phyloP scores from a whole-genome alignment of 53 echinoderm and acorn worm species.

The Temnopleurus reevesii region DNA sequence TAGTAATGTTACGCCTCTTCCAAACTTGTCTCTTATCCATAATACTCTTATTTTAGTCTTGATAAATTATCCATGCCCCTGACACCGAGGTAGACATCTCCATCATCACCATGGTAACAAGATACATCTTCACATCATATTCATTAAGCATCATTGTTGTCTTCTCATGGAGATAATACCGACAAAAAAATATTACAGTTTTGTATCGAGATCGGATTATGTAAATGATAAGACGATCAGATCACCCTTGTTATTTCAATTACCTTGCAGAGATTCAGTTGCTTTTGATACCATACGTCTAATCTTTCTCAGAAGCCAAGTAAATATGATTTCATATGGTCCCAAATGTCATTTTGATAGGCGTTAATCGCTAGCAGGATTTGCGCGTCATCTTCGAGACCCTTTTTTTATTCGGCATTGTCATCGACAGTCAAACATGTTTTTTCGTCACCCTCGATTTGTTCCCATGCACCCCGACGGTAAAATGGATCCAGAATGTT shows the following conservation, averaged over 20 bases:
- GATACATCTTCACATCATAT: neutral
- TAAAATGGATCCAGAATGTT: conserved; percentile 20
- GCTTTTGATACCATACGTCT: no score
- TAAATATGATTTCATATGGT: no score
- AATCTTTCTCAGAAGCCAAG: no score
- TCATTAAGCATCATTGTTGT: no score
- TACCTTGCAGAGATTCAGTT: no score
- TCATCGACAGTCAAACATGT: neutral
- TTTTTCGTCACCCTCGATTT: neutral
- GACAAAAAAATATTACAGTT: no score
- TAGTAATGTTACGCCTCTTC: neutral
- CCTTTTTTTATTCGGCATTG: neutral
- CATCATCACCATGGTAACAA: neutral
- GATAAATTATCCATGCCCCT: neutral
- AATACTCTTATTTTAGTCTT: neutral
- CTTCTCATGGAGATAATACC: no score
- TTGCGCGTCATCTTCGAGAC: neutral
- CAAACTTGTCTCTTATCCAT: neutral
- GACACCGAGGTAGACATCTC: neutral
- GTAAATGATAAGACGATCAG: no score
- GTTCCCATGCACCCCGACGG: neutral
- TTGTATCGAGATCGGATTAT: no score
- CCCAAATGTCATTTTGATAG: neutral
- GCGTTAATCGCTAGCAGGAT: neutral
- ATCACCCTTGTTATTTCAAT: no score